Conservation (phyloP, 2,888 invertebrate species). For the Leucophenga maculata region DNA sequence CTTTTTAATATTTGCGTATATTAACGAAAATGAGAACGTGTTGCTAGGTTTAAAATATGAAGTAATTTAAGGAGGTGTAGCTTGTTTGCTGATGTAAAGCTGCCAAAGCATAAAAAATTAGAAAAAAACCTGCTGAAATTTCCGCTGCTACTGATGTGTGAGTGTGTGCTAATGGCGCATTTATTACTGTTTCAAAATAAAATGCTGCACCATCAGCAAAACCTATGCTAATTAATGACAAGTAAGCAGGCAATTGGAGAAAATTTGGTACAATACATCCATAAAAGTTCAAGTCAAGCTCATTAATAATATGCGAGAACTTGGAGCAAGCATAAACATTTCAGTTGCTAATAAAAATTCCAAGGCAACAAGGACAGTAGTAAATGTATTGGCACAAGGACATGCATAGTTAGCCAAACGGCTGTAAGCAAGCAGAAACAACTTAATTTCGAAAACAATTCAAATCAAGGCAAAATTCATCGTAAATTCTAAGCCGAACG, state of each 20-base stretch:
- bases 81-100: slow-evolving; percentile 21
- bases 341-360: not conserved
- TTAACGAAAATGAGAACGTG: slow-evolving; percentile 13
- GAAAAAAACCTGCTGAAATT: no score
- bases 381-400: not conserved
- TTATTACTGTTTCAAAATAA: no score
- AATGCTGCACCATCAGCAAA: no score
- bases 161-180: no score
- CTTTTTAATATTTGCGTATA: slow-evolving; percentile 12
- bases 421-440: not conserved
- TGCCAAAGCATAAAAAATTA: no score
- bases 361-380: not conserved
- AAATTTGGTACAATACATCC: not conserved
- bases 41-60: not conserved
- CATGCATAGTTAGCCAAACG: no score
- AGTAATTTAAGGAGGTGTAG: not conserved
- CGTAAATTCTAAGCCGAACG: not conserved
- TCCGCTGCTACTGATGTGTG: no score
- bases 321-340: no score
- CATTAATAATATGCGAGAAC: not conserved
- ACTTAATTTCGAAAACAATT: slow-evolving; percentile 15
- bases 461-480: not conserved
- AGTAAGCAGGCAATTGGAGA: not conserved
- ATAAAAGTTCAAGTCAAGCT: not conserved
- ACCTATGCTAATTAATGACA: slow-evolving; percentile 25